Evolutionary conservation across 2,888 invertebrate species (phyloP).

Genomic region (Mamestra brassicae): DNA sequence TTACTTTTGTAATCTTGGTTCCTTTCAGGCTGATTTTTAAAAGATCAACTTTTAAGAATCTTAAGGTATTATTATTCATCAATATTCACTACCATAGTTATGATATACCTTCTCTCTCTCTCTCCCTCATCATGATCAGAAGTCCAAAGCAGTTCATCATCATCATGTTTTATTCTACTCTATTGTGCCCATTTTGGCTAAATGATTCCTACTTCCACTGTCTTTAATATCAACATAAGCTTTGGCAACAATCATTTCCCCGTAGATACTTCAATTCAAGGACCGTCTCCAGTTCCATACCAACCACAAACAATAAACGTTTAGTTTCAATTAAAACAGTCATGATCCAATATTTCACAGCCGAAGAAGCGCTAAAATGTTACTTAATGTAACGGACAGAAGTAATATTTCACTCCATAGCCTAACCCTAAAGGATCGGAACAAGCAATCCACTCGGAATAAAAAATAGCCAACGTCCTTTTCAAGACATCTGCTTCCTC

Average conservation of each 20-base stretch:
- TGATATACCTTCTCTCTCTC: background rate
- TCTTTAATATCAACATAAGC: background rate
- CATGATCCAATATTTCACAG: background rate
- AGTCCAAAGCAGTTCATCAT: background rate
- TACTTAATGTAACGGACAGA: slow-evolving; percentile 19
- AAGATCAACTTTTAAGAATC: background rate
- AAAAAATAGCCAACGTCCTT: slow-evolving; percentile 35
- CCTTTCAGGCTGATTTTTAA: background rate
- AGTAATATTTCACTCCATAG: slow-evolving; percentile 22
- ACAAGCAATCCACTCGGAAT: background rate
- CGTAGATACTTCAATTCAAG: background rate
- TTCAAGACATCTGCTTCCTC: slow-evolving; percentile 24
- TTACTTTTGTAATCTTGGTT: background rate
- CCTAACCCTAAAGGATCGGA: slow-evolving; percentile 10
- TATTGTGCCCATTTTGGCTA: background rate
- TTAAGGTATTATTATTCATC: background rate
- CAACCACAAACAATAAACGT: background rate
- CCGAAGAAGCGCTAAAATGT: slow-evolving; percentile 20
- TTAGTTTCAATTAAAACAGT: slow-evolving; percentile 5
- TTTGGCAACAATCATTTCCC: background rate
- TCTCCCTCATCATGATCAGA: background rate
- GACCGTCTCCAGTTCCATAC: background rate
- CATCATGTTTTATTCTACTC: background rate
- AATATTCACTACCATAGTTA: background rate
- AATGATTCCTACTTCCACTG: background rate